A percentile compares a stretch with the other conserved stretches of the same genome.
Conservation (phyloP, 2,888 invertebrate genomes). For the Epirrhoe alternata region DNA sequence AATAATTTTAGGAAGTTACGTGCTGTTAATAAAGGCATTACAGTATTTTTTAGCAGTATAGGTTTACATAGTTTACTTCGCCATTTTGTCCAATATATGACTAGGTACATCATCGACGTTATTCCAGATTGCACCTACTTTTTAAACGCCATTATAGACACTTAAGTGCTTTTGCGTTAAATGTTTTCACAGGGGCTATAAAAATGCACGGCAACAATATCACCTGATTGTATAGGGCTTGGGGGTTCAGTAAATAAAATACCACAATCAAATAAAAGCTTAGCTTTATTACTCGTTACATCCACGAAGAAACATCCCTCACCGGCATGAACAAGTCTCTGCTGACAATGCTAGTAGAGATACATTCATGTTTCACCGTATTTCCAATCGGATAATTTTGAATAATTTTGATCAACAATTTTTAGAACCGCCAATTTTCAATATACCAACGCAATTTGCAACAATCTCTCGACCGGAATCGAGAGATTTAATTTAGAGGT, state of each 20-base stretch:
- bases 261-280: constrained; percentile 88
- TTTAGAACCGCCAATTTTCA: constrained; percentile 74
- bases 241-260: constrained; percentile 66
- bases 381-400: constrained; percentile 69
- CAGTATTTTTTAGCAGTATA: no score
- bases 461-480: constrained; percentile 51
- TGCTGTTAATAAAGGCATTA: no score
- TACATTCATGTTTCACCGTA: constrained; percentile 70
- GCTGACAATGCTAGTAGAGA: constrained; percentile 72
- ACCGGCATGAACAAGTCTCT: constrained; percentile 80
- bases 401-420: constrained; percentile 74
- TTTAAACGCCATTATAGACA: not conserved
- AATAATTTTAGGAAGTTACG: no score
- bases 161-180: not conserved
- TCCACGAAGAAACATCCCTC: constrained; percentile 87
- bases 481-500: constrained; percentile 64
- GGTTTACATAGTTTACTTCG: not conserved
- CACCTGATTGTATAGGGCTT: not conserved
- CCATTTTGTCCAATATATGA: not conserved
- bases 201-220: not conserved
- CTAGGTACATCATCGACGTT: not conserved
- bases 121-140: not conserved
- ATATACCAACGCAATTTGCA: constrained; percentile 69
- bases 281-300: constrained; percentile 91
- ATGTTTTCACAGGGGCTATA: not conserved